Evolutionary conservation across 2,797 vertebrate genomes (phyloP), one percentile per base, ranked within the genome.

Genomic region (Taenioides sp.): DNA sequence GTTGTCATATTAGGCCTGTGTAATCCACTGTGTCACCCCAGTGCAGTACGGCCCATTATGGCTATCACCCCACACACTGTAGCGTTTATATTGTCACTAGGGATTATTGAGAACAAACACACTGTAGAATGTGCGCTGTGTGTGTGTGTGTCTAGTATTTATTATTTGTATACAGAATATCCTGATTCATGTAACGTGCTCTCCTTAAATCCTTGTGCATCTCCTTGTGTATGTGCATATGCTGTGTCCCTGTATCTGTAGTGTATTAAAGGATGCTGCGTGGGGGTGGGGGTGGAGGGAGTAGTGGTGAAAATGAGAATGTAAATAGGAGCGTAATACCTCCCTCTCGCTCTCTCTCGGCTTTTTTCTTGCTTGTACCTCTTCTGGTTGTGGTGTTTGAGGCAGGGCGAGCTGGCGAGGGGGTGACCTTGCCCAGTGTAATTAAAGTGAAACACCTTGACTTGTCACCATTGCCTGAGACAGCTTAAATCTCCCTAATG

Each of bases 381-480:
- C 63, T 82, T 78, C 84, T 85, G 71, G 70, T 81, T 65, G 61
- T 82, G 61, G 76, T 85, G 73, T 74, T 80, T 78, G 84, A 89
- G 64, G 64, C 43, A 65, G 90, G 90, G 89, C 79, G 86, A 91
- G 88, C 80, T 74, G 84, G 89, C 85, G 69, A 91, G 92, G 88
- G 92, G 91, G 92, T 95, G 93, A 95, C 94, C 94, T 94, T 94
- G 93, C 91, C 90, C 87, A 62, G 79, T 94, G 93, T 95, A 95
- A 95, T 95, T 95, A 94, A 95, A 94, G 93, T 91, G 93, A 94
- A 94, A 94, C 93, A 94, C 94, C 93, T 94, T 95, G 94, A 94
- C 93, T 91, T 94, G 93, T 95, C 93, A 94, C 92, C 91, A 88
- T 92, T 87, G 92, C 91, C 92, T 92, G 91, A 92, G 93, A 94